Base-by-base conservation (phyloP, 1,140 invertebrate genomes). In the Neodiprion fabricii region DNA sequence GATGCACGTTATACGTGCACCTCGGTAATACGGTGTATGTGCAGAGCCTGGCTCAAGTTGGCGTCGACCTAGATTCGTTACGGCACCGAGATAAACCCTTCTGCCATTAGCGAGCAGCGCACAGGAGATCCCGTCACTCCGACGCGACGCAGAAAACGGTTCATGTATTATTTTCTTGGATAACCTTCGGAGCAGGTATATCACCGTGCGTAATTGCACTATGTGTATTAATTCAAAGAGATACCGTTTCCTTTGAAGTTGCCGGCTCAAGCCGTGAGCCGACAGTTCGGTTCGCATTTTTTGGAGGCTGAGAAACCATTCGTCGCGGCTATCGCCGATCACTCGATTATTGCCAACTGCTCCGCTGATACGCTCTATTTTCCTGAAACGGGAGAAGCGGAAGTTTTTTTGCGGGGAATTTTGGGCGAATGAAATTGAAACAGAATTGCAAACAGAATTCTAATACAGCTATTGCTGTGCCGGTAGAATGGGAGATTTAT, bases 11-110 rank as follows among this genome's bases (percentile, higher is more conserved):
- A 12, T 61, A 61, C 53, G 53, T 61, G 53, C 53, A 61, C 53
- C 53, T 61, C 53, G 28, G 28, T 40, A 40, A 40, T 40, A 40
- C 28, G 28, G 9, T 14, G 53, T 61, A 17, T 61, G n/a, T 17
- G n/a, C 53, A 12, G 9, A 14, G 53, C 53, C 53, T 61, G 53
- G 53, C 53, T 61, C 53, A 17, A 61, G 3, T 17, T 14, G 53
- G 53, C 53, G 53, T 61, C 53, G 53, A 61, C 53, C 53, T 61
- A 61, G 53, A 61, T 61, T 61, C 53, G 53, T 61, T 61, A 12
- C 53, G n/a, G 53, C 53, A 61, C 53, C 53, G 53, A 7, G 53
- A 61, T 61, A 61, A 61, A 5, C 9, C n/a, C 53, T 61, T 40
- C 28, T 40, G 28, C 28, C 28, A 40, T 40, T 40, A 40, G 28